A percentile compares a stretch with the other conserved stretches of the same genome.
These are phyloP conservation scores for Propithecus deckenii DNA, from an alignment of 2,797 vertebrate species.

Conservation along the genomic window DNA sequence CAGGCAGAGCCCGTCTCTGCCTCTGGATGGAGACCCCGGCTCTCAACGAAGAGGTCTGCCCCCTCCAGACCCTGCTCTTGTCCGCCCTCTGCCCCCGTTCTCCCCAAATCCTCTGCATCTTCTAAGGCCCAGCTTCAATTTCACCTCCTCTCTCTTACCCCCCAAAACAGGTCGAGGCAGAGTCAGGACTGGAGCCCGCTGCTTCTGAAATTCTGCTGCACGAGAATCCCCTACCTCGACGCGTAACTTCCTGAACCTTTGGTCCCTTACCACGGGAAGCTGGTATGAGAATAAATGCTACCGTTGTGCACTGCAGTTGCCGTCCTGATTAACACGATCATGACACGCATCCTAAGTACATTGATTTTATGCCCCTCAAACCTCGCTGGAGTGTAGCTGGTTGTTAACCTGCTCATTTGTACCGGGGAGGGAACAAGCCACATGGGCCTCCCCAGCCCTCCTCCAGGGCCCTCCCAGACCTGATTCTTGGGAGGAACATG, in stretches of 20 bases:
- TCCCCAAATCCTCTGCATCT: background rate
- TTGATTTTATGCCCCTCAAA: background rate
- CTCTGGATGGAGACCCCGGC: background rate
- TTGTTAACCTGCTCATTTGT: background rate
- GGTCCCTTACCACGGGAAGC: background rate
- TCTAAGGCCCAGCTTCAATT: background rate
- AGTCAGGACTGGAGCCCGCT: background rate
- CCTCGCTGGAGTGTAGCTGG: background rate
- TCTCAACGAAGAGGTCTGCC: background rate
- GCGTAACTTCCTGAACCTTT: background rate
- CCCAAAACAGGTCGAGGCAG: background rate
- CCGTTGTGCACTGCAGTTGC: too few species aligned
- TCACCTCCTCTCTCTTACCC: background rate
- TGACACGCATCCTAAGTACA: background rate
- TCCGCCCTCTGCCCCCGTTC: too few species aligned
- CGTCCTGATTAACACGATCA: background rate
- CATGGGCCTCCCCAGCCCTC: background rate
- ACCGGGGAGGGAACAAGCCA: background rate
- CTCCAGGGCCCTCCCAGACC: background rate
- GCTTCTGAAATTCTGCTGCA: background rate
- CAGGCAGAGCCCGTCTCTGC: background rate
- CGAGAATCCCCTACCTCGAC: background rate
- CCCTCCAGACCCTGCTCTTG: background rate
- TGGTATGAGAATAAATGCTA: background rate
- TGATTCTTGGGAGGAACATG: accelerated